Percentiles rank a stretch among this genome's conserved stretches.
phyloP scores from a whole-genome alignment of 2,888 invertebrate genomes.

The Steinernema carpocapsae region DNA sequence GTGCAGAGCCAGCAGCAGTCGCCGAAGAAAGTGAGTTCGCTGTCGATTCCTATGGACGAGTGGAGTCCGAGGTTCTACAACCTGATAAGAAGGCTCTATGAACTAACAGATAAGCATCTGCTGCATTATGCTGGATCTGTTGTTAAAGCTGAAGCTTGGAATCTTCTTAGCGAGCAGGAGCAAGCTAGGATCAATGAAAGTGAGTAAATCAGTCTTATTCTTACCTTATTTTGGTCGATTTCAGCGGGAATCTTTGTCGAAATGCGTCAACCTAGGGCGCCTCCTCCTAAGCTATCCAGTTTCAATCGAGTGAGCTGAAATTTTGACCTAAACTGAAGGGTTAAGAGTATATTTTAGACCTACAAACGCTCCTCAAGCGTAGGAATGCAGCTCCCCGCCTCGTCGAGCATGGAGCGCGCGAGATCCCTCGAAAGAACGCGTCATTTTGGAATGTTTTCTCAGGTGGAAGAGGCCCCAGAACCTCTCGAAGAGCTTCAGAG shows the following conservation, averaged over 20 bases:
- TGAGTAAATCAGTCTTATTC: constrained; percentile 41
- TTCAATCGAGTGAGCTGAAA: constrained; percentile 59
- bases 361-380: constrained; percentile 64
- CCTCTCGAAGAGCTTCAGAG: constrained; percentile 45
- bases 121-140: constrained; percentile 76
- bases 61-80: constrained; percentile 57
- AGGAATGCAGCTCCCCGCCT: constrained; percentile 49
- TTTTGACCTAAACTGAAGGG: background rate
- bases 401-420: constrained; percentile 43
- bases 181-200: constrained; percentile 69
- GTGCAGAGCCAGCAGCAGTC: constrained; percentile 37
- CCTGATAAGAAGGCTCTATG: constrained; percentile 57
- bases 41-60: constrained; percentile 52
- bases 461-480: constrained; percentile 41
- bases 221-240: constrained; percentile 5
- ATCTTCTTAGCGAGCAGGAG: constrained; percentile 60
- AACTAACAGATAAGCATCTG: constrained; percentile 77
- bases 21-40: constrained; percentile 35
- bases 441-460: constrained; percentile 41
- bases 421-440: constrained; percentile 51
- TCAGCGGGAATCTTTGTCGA: constrained; percentile 70
- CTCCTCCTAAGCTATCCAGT: constrained; percentile 69
- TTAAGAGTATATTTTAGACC: constrained; percentile 34
- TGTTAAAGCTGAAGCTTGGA: constrained; percentile 68
- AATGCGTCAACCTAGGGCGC: constrained; percentile 69